Base-by-base conservation (phyloP, 2,888 invertebrate genomes). In the Amphimallon solstitiale region DNA sequence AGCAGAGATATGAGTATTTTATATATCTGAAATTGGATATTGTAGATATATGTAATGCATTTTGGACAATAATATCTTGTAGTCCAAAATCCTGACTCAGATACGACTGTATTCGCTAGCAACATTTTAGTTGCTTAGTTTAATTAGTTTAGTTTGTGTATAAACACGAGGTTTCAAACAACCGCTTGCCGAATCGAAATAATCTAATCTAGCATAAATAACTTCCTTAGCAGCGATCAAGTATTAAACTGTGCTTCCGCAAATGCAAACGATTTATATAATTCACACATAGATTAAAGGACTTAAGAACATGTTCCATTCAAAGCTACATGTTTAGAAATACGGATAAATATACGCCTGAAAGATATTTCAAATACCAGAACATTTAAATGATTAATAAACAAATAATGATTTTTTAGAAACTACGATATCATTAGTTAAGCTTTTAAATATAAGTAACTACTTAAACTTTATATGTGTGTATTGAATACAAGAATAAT, bases 141-240 rank as follows among this genome's bases (percentile, higher is more conserved):
- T 59, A 59, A 59, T 59, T 59, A 59, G 56, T 59, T 59, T 59
- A 59, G 56, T 59, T 59, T 59, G 56, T 59, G 43, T 59, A 59
- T 59, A 59, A 59, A 59, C 56, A 59, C 56, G 43, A 34, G 56
- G 56, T 59, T 59, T 59, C 56, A 43, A 34, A 59, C 56, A 59
- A 59, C 56, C 43, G 56, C 56, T 59, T 21, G 40, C 43, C 56
- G 43, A 59, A 59, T 59, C 43, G 56, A 43, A 59, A 59, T 59
- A 59, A 59, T 59, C 56, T 59, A 59, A 59, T 59, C 56, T 29
- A 43, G 43, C 43, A 45, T 59, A 59, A 59, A 59, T 59, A 59
- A 59, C 56, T 59, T 29, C 38, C 56, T 43, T 43, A 40, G 43
- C 43, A 59, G 29, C 56, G 56, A 59, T 59, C 56, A 59, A 59